Evolutionary conservation across 2,113 vertebrate genomes (phyloP).

Genomic region (Notiomystis cincta): DNA sequence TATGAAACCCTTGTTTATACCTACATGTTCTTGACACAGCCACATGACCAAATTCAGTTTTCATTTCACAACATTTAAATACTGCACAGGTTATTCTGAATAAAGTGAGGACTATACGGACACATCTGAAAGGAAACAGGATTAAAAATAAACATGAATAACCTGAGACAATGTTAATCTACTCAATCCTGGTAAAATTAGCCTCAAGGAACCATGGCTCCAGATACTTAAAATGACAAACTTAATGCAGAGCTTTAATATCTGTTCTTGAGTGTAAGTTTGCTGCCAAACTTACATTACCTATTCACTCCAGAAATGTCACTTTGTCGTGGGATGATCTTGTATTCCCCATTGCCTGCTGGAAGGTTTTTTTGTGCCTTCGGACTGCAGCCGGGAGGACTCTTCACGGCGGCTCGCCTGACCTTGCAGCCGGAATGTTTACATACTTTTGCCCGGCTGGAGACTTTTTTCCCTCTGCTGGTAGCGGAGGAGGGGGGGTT

Average conservation of each 20-base stretch:
- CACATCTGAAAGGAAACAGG: neutral
- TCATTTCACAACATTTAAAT: neutral
- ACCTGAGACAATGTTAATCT: neutral
- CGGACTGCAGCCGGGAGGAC: too few relatives aligned
- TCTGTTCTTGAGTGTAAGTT: neutral
- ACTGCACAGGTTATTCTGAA: neutral
- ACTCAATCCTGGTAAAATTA: neutral
- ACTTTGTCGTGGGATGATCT: too few relatives aligned
- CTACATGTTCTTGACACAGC: neutral
- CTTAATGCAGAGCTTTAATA: neutral
- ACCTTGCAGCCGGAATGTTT: too few relatives aligned
- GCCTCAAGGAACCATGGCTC: neutral
- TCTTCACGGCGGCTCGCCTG: too few relatives aligned
- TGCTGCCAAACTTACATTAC: neutral
- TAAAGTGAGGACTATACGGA: neutral
- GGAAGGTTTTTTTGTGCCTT: too few relatives aligned
- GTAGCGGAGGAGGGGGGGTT: too few relatives aligned
- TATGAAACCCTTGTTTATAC: neutral
- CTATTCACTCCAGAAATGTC: neutral
- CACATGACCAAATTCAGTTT: neutral
- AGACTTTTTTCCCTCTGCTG: too few relatives aligned
- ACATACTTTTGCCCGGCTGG: too few relatives aligned
- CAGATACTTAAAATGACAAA: neutral
- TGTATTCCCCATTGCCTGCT: too few relatives aligned
- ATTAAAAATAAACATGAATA: neutral